A percentile compares a stretch with the other conserved stretches of the same genome.
phyloP scores from a whole-genome alignment of 1,140 invertebrate genomes.

The Wasmannia auropunctata region DNA sequence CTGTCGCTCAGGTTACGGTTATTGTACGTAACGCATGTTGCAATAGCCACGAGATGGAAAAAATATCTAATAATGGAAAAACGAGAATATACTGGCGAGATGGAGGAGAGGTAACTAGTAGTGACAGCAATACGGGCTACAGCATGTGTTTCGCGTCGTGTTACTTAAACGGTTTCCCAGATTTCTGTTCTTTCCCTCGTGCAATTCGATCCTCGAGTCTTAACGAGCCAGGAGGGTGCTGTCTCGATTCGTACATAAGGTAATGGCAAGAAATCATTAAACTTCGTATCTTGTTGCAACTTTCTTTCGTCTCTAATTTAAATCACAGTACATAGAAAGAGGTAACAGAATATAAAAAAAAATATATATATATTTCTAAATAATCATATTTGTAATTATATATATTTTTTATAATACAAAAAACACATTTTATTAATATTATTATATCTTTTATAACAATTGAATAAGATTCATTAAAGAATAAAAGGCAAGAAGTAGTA shows the following conservation, averaged over 20 bases:
- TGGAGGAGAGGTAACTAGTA: conserved; percentile 13
- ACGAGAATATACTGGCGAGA: conserved; percentile 64
- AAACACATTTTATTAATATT: background rate
- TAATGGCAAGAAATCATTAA: conserved; percentile 44
- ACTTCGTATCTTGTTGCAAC: background rate
- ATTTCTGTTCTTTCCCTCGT: conserved; percentile 64
- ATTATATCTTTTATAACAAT: background rate
- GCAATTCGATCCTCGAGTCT: conserved; percentile 68
- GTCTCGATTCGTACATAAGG: conserved; percentile 28
- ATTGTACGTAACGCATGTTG: conserved; percentile 44
- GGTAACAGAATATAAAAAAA: background rate
- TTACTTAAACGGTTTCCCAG: conserved; percentile 76
- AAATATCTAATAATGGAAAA: conserved; percentile 77
- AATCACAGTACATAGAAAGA: background rate
- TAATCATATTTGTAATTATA: background rate
- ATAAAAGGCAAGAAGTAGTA: background rate
- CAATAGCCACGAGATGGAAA: conserved; percentile 55
- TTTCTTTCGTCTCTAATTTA: conserved; percentile 8
- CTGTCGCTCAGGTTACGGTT: conserved; percentile 30
- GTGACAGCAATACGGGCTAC: conserved; percentile 35
- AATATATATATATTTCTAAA: background rate
- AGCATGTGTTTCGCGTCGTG: conserved; percentile 70
- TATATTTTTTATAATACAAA: background rate
- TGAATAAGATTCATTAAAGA: background rate
- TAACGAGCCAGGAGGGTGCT: conserved; percentile 33